Conservation (phyloP, 2,113 vertebrate genomes). For the Onychostruthus taczanowskii region DNA sequence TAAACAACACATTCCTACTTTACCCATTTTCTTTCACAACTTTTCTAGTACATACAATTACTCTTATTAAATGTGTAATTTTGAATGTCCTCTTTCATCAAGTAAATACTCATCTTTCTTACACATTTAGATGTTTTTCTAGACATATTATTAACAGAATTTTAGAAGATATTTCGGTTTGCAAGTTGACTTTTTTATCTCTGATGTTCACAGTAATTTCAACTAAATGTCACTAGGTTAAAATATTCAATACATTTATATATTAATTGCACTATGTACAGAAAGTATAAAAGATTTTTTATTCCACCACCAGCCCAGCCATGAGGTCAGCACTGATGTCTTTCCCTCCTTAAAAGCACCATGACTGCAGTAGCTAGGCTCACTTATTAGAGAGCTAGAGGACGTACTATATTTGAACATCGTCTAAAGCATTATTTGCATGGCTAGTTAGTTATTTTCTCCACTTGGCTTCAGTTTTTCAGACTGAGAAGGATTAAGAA, state of each 20-base stretch:
- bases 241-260: not conserved
- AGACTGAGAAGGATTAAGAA: constrained; percentile 14
- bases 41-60: not conserved
- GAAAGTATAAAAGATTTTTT: not conserved
- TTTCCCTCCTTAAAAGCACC: not conserved
- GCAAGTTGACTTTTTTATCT: not conserved
- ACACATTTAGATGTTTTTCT: not conserved
- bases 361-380: not conserved
- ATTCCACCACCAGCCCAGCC: not conserved
- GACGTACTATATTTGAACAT: not conserved
- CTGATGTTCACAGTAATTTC: not conserved
- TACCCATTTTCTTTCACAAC: not conserved
- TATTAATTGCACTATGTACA: not conserved
- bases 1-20: not conserved
- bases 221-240: not conserved
- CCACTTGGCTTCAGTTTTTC: not conserved
- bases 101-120: not conserved
- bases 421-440: not conserved
- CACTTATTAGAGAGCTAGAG: not conserved
- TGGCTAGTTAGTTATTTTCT: not conserved
- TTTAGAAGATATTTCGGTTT: not conserved
- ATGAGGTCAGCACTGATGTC: not conserved
- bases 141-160: not conserved
- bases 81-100: not conserved
- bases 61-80: not conserved